phyloP scores from a whole-genome alignment of 2,113 vertebrate species.

The Anguilla rostrata region DNA sequence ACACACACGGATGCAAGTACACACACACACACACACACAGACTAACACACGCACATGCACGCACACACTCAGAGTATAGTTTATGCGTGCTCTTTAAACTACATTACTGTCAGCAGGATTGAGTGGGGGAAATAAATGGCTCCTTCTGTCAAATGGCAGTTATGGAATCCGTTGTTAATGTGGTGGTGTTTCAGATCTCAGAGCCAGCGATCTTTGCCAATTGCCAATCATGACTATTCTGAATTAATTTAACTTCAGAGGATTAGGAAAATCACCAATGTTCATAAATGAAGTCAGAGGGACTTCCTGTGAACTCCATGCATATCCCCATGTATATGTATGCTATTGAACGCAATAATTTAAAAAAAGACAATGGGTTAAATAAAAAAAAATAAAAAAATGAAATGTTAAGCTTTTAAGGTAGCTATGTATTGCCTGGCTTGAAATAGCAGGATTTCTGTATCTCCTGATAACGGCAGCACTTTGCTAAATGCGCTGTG shows the following conservation, averaged over 20 bases:
- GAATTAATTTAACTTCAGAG: background rate
- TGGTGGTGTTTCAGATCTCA: background rate
- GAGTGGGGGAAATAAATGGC: too few relatives aligned
- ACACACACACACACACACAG: background rate
- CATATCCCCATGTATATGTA: background rate
- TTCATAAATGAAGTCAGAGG: background rate
- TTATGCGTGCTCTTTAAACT: background rate
- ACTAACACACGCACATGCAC: background rate
- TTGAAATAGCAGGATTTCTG: background rate
- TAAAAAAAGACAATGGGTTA: background rate
- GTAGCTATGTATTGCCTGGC: background rate
- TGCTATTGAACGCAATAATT: too few relatives aligned
- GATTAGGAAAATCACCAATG: background rate
- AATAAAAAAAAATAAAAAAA: background rate
- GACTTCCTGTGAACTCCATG: background rate
- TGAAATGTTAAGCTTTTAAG: background rate
- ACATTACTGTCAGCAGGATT: background rate
- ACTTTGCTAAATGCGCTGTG: background rate
- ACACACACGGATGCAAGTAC: background rate
- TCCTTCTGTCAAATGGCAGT: too few relatives aligned
- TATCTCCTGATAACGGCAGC: background rate
- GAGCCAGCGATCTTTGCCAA: background rate
- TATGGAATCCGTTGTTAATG: background rate
- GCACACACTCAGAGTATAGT: background rate
- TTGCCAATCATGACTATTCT: background rate